Evolutionary conservation across 2,797 vertebrate species (phyloP).

Genomic region (Zalophus californianus): DNA sequence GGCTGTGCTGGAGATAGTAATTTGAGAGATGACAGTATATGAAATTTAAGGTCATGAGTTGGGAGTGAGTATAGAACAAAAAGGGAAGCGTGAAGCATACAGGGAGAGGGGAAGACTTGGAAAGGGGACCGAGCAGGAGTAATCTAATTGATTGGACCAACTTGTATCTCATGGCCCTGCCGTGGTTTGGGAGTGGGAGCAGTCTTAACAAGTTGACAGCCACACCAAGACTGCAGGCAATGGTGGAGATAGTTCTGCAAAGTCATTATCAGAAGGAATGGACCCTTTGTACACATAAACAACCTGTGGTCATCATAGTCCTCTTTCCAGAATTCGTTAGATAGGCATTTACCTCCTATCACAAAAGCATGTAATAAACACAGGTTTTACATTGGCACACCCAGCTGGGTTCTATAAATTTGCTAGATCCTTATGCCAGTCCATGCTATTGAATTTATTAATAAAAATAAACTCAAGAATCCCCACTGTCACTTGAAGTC

Average conservation of each 20-base stretch:
- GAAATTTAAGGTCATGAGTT: background rate
- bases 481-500: background rate
- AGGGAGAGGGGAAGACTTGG: background rate
- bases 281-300: background rate
- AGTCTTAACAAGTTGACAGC: background rate
- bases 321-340: background rate
- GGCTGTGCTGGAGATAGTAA: background rate
- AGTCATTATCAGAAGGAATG: background rate
- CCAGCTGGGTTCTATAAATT: background rate
- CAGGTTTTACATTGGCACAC: background rate
- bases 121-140: background rate
- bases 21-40: background rate
- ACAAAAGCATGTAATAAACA: background rate
- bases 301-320: background rate
- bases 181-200: background rate
- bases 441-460: slow-evolving; percentile 28
- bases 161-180: background rate
- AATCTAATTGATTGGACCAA: background rate
- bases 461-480: slow-evolving; percentile 34
- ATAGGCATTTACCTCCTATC: background rate
- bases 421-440: background rate
- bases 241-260: background rate
- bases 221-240: background rate
- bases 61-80: background rate
- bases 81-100: background rate